Conservation (phyloP, 2,113 vertebrate genomes). For the Otocyon megalotis region DNA sequence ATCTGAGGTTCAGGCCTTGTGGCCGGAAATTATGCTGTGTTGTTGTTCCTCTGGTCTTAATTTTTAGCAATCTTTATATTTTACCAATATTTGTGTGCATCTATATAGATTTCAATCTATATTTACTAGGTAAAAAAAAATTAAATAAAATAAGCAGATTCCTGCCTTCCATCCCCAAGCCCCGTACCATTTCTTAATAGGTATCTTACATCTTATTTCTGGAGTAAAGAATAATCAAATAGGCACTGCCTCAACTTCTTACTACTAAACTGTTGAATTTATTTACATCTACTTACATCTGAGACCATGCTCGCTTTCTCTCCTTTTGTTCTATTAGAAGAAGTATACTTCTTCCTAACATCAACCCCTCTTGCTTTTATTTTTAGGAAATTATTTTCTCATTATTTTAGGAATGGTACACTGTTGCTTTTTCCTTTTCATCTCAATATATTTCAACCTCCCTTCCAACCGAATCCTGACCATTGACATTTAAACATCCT, state of each 20-base stretch:
- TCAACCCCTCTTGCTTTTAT: neutral
- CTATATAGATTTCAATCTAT: neutral
- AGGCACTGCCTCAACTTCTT: neutral
- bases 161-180: neutral
- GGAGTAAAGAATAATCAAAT: neutral
- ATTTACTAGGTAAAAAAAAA: conserved; percentile 8
- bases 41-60: neutral
- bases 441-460: neutral
- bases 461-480: neutral
- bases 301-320: neutral
- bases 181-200: neutral
- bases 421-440: conserved; percentile 9
- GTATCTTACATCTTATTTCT: neutral
- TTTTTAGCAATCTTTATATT: conserved; percentile 30
- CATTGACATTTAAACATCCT: conserved; percentile 14
- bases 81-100: conserved; percentile 22
- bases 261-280: neutral
- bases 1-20: neutral
- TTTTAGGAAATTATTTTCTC: neutral
- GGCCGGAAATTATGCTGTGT: neutral
- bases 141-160: neutral
- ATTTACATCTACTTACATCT: neutral
- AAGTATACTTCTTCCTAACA: neutral
- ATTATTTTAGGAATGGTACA: neutral
- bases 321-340: neutral